Evolutionary conservation across 2,113 vertebrate genomes (phyloP).

Genomic region (Pluvialis apricaria): DNA sequence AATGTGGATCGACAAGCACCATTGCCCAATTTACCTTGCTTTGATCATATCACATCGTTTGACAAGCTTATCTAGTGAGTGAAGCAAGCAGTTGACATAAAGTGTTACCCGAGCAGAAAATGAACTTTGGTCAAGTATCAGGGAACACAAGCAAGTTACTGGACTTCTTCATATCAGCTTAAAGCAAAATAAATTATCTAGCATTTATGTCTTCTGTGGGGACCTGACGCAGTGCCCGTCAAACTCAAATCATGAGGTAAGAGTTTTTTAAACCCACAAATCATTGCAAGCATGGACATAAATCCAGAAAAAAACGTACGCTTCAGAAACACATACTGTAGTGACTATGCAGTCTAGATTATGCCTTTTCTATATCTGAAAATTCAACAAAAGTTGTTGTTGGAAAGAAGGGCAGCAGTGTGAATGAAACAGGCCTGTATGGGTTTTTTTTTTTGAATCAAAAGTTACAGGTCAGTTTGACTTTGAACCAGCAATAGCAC

Average conservation of each 20-base stretch:
- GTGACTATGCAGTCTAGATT: background rate
- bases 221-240: background rate
- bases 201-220: background rate
- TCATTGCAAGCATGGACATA: background rate
- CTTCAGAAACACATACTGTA: background rate
- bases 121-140: background rate
- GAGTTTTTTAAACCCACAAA: background rate
- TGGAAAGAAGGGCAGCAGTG: background rate
- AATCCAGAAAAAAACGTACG: background rate
- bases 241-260: background rate
- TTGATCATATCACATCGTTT: background rate
- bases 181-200: background rate
- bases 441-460: fast-evolving
- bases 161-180: background rate
- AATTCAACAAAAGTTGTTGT: background rate
- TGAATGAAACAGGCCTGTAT: background rate
- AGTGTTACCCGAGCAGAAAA: background rate
- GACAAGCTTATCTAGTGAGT: background rate
- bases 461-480: background rate
- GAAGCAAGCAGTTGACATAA: background rate
- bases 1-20: background rate
- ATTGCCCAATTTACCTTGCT: background rate
- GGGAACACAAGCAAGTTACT: background rate
- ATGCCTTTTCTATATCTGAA: background rate
- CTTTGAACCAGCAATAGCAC: background rate